Base-by-base conservation (phyloP, 1,140 invertebrate species). In the Drosophila nebulosa region DNA sequence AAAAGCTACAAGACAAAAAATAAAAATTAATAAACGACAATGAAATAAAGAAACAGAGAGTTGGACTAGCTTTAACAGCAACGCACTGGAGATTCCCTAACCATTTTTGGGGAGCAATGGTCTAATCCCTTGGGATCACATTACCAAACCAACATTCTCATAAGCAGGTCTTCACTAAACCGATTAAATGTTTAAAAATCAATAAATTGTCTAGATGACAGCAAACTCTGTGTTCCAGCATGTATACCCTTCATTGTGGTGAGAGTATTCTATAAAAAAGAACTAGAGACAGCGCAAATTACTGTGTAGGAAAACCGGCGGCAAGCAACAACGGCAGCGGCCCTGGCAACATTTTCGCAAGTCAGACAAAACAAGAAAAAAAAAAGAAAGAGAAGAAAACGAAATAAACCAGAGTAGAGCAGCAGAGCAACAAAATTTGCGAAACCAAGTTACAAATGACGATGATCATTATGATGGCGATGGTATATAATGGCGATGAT, bases 301-400 rank as follows among this genome's bases (percentile, higher is more conserved):
- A 81, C 59, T 80, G 78, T 81, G 79, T 81, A 81, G 79, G 79
- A 81, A 81, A 81, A 81, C 79, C 79, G 79, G 79, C 75, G 75
- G 75, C 79, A 70, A 83, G 60, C 39, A 46, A 46, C 39, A 18
- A 46, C 16, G 16, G 1, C 64, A 68, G 57, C 67, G 65, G 59
- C 79, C 74, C 59, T 74, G 74, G 74, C 64, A 74, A 68, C 60
- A 71, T 83, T 83, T 83, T 78, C 74, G 79, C 79, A 75, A 75
- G 62, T 56, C 53, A 73, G 70, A 9, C 27, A 6, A 30, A 30
- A 57, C 60, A 18, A 55, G 66, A 69, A 68, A 60, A 57, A 58
- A 56, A 67, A 30, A 53, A 10, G 55, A 26, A 50, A 64, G 18
- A 56, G n/a, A 53, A 57, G 30, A 59, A 65, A 62, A 52, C 46